A percentile compares a stretch with the other conserved stretches of the same genome.
Conservation (phyloP, 2,888 invertebrate species). For the Drosophila monieri region DNA sequence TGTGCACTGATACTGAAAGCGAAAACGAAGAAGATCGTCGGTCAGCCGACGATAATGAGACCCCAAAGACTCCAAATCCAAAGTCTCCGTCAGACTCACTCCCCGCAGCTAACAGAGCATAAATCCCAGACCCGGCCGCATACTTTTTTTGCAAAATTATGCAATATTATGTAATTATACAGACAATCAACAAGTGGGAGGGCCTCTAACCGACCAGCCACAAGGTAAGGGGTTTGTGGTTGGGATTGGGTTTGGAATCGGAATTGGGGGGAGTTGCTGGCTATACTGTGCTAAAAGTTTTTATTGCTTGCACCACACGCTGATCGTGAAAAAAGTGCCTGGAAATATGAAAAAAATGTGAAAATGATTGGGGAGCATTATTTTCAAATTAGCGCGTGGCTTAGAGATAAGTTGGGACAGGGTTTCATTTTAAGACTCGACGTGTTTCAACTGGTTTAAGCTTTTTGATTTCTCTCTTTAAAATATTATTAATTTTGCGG, state of each 20-base stretch:
- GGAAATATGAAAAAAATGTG: slow-evolving; percentile 56
- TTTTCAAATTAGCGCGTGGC: slow-evolving; percentile 81
- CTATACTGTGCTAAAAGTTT: slow-evolving; percentile 20
- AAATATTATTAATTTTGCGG: neutral
- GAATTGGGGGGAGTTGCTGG: neutral
- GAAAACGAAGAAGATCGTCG: slow-evolving; percentile 49
- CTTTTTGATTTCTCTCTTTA: neutral
- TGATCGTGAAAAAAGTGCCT: slow-evolving; percentile 1
- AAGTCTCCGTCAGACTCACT: slow-evolving; percentile 20
- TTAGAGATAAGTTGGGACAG: slow-evolving; percentile 33
- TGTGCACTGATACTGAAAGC: slow-evolving; percentile 76
- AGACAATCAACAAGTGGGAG: slow-evolving; percentile 65
- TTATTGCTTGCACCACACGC: slow-evolving; percentile 37
- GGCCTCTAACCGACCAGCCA: slow-evolving; percentile 13
- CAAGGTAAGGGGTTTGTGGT: slow-evolving; percentile 4
- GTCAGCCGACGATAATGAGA: slow-evolving; percentile 74
- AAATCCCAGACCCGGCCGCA: slow-evolving; percentile 70
- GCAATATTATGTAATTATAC: slow-evolving; percentile 79
- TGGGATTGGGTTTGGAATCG: slow-evolving; percentile 2
- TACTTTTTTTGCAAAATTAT: slow-evolving; percentile 78
- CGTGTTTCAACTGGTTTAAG: slow-evolving; percentile 18
- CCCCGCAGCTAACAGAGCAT: slow-evolving; percentile 79
- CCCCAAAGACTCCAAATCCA: slow-evolving; percentile 49
- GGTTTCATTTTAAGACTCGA: slow-evolving; percentile 1
- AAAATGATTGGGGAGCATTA: slow-evolving; percentile 80